Base-by-base conservation (phyloP, 2,797 vertebrate species). In the Astyanax mexicanus region DNA sequence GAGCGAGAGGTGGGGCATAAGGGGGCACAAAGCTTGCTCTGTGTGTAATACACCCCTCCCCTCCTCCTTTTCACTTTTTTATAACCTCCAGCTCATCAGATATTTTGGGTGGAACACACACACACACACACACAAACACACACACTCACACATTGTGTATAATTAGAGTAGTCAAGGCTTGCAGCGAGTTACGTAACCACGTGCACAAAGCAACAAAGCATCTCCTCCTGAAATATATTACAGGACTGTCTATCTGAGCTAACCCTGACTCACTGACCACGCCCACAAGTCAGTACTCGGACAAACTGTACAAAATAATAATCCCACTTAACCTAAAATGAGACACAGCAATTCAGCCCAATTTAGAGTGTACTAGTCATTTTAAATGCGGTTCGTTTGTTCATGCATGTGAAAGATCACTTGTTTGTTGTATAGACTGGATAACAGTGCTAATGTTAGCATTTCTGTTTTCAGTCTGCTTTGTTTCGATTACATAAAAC, bases 121-220 rank as follows among this genome's bases (percentile, higher is more conserved):
- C 17, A n/a, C 19, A 44, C 61, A 44, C 45, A 57, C 21, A 29
- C 52, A 55, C 52, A 54, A 23, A 45, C 37, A 47, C 17, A 17
- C 35, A 45, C 13, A 47, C 69, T 72, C 64, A 61, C 70, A 72
- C 71, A 64, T n/a, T 83, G 84, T 13, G 60, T n/a, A 87, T 91
- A 90, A 92, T 93, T 92, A 93, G 89, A 89, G 88, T 85, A 86
- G 87, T 72, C 79, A 44, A 84, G 67, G 13, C 81, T 84, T 84
- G 80, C 79, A 81, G 86, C 82, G 83, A 81, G 86, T 90, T 92
- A 89, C 84, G 85, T 90, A 90, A 92, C 86, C 86, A 29, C n/a
- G 32, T 32, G 81, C 84, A 29, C 81, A 92, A 91, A 88, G 88
- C 89, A 89, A 83, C 88, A 90, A 91, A 92, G n/a, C n/a, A n/a